phyloP scores from a whole-genome alignment of 23 tunicate species.

The Aplidium turbinatum region DNA sequence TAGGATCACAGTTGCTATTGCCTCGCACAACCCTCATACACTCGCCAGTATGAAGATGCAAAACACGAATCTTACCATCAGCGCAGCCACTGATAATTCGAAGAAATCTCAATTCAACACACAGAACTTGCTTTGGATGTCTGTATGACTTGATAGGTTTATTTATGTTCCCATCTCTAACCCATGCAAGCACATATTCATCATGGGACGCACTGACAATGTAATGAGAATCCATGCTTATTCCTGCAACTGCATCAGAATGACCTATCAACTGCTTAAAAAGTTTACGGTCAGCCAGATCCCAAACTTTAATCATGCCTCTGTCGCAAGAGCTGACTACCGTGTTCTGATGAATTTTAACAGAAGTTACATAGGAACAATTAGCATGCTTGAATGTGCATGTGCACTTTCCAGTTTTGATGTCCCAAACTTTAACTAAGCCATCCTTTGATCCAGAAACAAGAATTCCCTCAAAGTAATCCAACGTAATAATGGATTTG shows the following conservation, averaged over 20 bases:
- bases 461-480: slow-evolving; percentile 35
- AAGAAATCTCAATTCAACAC: slow-evolving; percentile 53
- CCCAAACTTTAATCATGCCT: slow-evolving; percentile 70
- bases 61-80: slow-evolving; percentile 79
- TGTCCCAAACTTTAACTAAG: slow-evolving; percentile 54
- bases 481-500: slow-evolving; percentile 45
- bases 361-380: slow-evolving; percentile 49
- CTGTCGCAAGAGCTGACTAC: slow-evolving; percentile 62
- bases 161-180: slow-evolving; percentile 26
- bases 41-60: slow-evolving; percentile 64
- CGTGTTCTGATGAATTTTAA: slow-evolving; percentile 24
- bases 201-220: slow-evolving; percentile 69
- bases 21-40: slow-evolving; percentile 73
- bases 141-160: slow-evolving; percentile 32
- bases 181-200: slow-evolving; percentile 64
- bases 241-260: slow-evolving; percentile 28
- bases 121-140: slow-evolving; percentile 57
- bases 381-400: slow-evolving; percentile 70
- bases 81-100: slow-evolving; percentile 75
- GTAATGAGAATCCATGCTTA: slow-evolving; percentile 50
- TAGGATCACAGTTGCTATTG: slow-evolving; percentile 84
- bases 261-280: slow-evolving; percentile 24
- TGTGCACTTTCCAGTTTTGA: slow-evolving; percentile 37
- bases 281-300: slow-evolving; percentile 39
- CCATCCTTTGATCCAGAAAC: slow-evolving; percentile 83